Conservation (phyloP, 1,140 invertebrate species). For the Belonocnema kinseyi region DNA sequence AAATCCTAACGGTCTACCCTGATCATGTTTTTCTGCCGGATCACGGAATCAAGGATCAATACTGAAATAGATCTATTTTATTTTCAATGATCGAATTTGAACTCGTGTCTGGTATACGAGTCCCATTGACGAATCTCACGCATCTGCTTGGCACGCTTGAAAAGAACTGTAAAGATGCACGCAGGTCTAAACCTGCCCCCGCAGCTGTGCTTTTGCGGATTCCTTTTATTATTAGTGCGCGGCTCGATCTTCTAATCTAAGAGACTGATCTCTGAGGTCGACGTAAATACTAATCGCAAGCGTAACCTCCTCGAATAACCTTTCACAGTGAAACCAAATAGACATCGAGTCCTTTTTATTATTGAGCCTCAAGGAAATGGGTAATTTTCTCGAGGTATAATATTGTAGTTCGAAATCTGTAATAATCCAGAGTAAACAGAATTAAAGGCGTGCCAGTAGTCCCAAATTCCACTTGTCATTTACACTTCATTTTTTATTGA, state of each 20-base stretch:
- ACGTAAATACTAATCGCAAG: conserved; percentile 31
- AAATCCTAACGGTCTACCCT: neutral
- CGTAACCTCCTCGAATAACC: conserved; percentile 26
- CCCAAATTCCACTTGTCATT: too few relatives aligned
- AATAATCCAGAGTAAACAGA: too few relatives aligned
- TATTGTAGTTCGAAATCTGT: too few relatives aligned
- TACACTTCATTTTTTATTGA: too few relatives aligned
- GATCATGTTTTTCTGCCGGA: conserved; percentile 10
- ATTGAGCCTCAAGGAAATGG: too few relatives aligned
- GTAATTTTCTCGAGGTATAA: too few relatives aligned
- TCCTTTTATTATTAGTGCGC: conserved; percentile 26
- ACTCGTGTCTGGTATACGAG: conserved; percentile 23
- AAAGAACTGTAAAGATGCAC: conserved; percentile 27
- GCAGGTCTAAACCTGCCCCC: conserved; percentile 30
- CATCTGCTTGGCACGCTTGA: conserved; percentile 31
- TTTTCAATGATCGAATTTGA: conserved; percentile 31
- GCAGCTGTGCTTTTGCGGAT: conserved; percentile 31
- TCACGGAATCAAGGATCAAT: conserved; percentile 29
- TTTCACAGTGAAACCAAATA: conserved; percentile 2
- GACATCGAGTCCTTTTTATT: too few relatives aligned
- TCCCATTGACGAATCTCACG: conserved; percentile 18
- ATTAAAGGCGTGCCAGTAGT: too few relatives aligned
- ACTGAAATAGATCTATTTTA: conserved; percentile 28
- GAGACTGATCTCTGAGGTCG: conserved; percentile 27
- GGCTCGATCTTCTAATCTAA: conserved; percentile 28